phyloP scores from a whole-genome alignment of 2,797 vertebrate genomes.

The Emydoidea blandingii region DNA sequence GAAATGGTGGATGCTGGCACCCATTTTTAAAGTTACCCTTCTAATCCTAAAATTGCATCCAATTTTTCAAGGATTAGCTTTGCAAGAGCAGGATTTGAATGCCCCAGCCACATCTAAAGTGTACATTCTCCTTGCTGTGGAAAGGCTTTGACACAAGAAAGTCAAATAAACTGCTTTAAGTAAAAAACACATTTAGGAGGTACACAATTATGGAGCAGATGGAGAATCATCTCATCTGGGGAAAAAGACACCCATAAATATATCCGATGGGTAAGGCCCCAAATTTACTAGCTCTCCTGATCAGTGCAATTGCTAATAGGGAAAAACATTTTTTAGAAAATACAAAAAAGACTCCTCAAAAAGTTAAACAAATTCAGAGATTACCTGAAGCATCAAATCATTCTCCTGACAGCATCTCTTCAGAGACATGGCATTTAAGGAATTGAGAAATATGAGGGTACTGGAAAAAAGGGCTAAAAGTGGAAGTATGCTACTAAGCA shows the following conservation, averaged over 20 bases:
- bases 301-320: neutral
- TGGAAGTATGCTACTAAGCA: neutral
- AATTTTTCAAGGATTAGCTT: constrained; percentile 50
- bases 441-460: neutral
- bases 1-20: constrained; percentile 50
- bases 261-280: neutral
- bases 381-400: neutral
- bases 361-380: neutral
- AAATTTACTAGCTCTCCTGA: neutral
- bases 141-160: constrained; percentile 36
- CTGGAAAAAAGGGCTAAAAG: neutral
- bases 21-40: constrained; percentile 35
- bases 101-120: constrained; percentile 16
- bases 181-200: neutral
- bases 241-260: neutral
- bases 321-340: neutral
- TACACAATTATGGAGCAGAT: neutral
- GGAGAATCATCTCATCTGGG: constrained; percentile 4
- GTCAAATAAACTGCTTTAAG: constrained; percentile 22
- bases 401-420: neutral
- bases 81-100: constrained; percentile 44
- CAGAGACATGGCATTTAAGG: neutral
- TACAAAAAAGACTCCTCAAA: neutral
- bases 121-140: constrained; percentile 15
- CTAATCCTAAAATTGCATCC: constrained; percentile 50